Percentiles rank a stretch among this genome's conserved stretches.
Conservation (phyloP, 2,888 invertebrate genomes). For the Steinernema scapterisci region DNA sequence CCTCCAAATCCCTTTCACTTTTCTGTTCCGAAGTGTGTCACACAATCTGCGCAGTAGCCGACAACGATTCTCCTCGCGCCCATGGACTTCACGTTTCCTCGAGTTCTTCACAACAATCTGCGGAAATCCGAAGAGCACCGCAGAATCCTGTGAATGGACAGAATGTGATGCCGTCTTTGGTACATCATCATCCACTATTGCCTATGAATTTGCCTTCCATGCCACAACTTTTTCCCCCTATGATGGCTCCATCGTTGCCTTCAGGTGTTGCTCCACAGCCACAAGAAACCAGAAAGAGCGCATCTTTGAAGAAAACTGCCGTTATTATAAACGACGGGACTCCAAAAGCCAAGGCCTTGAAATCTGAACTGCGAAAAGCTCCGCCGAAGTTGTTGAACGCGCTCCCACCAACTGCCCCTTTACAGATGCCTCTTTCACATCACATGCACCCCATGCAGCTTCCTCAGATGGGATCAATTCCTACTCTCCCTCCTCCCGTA, state of each 20-base stretch:
- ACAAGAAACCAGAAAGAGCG: not conserved
- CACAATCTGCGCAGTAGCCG: not conserved
- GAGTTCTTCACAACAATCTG: conserved; percentile 27
- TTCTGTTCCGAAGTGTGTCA: not conserved
- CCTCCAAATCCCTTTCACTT: not conserved
- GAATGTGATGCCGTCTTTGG: not conserved
- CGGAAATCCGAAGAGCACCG: conserved; percentile 10
- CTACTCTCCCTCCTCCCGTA: conserved; percentile 4
- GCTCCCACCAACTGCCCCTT: not conserved
- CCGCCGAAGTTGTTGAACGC: not conserved
- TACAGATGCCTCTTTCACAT: not conserved
- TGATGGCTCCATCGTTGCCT: not conserved
- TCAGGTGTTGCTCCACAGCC: not conserved
- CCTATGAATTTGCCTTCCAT: not conserved
- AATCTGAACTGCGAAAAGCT: conserved; percentile 2
- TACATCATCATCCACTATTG: no score
- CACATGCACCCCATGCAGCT: not conserved
- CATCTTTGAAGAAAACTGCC: not conserved
- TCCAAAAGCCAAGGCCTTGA: conserved; percentile 15
- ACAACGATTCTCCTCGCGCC: not conserved
- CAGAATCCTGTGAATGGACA: not conserved
- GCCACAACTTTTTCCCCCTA: not conserved
- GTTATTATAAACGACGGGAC: not conserved
- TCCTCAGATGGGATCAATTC: not conserved
- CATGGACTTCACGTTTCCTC: not conserved